A percentile compares a stretch with the other conserved stretches of the same genome.
Conservation (phyloP, 2,797 vertebrate species). For the Sebastes kiyomatsui region DNA sequence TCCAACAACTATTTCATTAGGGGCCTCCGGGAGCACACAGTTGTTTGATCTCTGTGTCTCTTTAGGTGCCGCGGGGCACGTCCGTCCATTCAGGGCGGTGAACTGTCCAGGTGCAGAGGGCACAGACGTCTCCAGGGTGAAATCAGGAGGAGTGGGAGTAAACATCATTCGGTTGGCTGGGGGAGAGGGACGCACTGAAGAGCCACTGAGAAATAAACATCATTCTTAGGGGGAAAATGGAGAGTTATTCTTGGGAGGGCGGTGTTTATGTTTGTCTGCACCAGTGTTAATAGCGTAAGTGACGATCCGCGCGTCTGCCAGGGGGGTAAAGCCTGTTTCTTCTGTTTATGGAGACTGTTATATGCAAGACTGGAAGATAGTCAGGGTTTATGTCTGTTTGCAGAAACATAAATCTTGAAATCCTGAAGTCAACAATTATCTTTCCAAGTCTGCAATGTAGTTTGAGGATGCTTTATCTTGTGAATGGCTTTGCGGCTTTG, state of each 20-base stretch:
- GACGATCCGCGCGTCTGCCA: slow-evolving; percentile 41
- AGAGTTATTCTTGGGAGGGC: slow-evolving; percentile 74
- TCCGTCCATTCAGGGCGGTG: slow-evolving; percentile 55
- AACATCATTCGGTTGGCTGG: slow-evolving; percentile 69
- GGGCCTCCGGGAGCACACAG: slow-evolving; percentile 18
- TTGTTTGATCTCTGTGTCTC: slow-evolving; percentile 49
- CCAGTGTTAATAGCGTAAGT: slow-evolving; percentile 64
- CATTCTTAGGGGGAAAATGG: slow-evolving; percentile 64
- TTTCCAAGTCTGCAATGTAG: slow-evolving; percentile 1
- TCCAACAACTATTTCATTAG: slow-evolving; percentile 61
- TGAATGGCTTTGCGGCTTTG: slow-evolving; percentile 7
- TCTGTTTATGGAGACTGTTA: slow-evolving; percentile 38
- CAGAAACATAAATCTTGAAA: slow-evolving; percentile 26
- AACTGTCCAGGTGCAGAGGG: slow-evolving; percentile 68
- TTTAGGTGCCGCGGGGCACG: slow-evolving; percentile 42
- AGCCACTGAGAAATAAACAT: slow-evolving; percentile 74
- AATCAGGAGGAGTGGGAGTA: slow-evolving; percentile 62
- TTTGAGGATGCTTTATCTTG: background rate
- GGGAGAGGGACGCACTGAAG: slow-evolving; percentile 35
- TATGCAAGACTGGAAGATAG: slow-evolving; percentile 11
- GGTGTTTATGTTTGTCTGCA: slow-evolving; percentile 69
- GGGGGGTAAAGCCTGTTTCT: slow-evolving; percentile 18
- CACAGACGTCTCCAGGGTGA: slow-evolving; percentile 59
- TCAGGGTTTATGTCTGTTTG: slow-evolving; percentile 22
- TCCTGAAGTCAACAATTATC: slow-evolving; percentile 11